A percentile compares a stretch with the other conserved stretches of the same genome.
phyloP scores from a whole-genome alignment of 2,888 invertebrate genomes.

The Seladonia tumulorum region DNA sequence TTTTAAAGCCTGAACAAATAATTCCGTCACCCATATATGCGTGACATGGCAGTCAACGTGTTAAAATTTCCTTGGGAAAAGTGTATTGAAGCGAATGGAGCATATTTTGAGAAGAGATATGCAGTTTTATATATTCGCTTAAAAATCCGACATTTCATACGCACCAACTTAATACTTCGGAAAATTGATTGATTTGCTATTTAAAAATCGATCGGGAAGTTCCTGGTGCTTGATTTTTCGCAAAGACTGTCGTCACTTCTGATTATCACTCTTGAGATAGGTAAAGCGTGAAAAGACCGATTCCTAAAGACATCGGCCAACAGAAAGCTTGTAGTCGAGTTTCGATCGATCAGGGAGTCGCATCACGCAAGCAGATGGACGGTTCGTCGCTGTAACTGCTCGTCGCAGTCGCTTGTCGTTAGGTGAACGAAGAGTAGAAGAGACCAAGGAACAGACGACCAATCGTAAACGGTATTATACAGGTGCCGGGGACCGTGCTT shows the following conservation, averaged over 20 bases:
- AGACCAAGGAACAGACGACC: conserved; percentile 68
- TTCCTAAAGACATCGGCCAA: neutral
- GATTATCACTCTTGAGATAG: neutral
- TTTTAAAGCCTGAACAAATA: no score
- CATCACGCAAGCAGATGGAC: conserved; percentile 35
- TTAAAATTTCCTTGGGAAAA: no score
- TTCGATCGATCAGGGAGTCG: neutral
- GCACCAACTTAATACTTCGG: no score
- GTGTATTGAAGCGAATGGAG: no score
- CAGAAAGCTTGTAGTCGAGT: neutral
- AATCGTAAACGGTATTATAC: conserved; percentile 58
- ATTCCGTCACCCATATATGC: no score
- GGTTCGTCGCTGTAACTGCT: conserved; percentile 52
- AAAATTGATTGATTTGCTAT: neutral
- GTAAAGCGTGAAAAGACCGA: neutral
- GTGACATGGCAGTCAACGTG: no score
- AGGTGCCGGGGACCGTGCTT: conserved; percentile 70
- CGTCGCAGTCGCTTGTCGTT: conserved; percentile 45
- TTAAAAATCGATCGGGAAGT: neutral
- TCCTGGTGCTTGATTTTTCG: neutral
- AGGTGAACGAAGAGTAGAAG: conserved; percentile 70
- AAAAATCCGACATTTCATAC: no score
- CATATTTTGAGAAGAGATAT: no score
- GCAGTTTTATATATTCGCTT: no score
- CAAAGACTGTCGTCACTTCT: neutral